Percentiles rank a stretch among this genome's conserved stretches.
These are phyloP conservation scores for Paraplagusia blochii DNA, from an alignment of 2,113 vertebrate genomes.

Conservation along the genomic window DNA sequence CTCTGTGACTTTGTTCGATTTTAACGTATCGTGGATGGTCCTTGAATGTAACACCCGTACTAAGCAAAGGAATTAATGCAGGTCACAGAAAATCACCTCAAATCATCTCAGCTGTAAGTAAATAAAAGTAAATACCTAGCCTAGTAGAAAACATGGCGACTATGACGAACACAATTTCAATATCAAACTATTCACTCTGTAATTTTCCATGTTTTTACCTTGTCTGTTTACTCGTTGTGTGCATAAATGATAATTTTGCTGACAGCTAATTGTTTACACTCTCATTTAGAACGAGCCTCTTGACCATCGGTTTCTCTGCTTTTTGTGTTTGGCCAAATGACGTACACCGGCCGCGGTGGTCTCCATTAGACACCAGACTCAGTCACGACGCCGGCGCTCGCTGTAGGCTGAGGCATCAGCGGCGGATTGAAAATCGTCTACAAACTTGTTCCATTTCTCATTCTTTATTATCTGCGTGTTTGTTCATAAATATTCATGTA, in stretches of 20 bases:
- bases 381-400: neutral
- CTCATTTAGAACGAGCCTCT: neutral
- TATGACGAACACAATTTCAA: neutral
- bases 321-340: neutral
- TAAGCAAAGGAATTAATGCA: too few species aligned
- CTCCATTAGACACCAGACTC: neutral
- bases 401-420: neutral
- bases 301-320: neutral
- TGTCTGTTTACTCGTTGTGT: neutral
- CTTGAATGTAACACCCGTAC: too few species aligned
- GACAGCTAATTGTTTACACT: neutral
- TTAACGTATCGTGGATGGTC: too few species aligned
- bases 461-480: conserved; percentile 24
- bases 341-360: neutral
- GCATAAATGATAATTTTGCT: neutral
- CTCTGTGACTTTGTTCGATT: too few species aligned
- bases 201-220: neutral
- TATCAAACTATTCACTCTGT: neutral
- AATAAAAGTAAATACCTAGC: too few species aligned
- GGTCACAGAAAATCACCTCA: too few species aligned
- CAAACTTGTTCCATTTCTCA: conserved; percentile 3
- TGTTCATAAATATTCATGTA: conserved; percentile 66
- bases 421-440: conserved; percentile 8
- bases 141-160: neutral
- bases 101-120: too few species aligned